Evolutionary conservation across 2,888 invertebrate species (phyloP), one percentile per base, ranked within the genome.

Genomic region (Amaurobius ferox): DNA sequence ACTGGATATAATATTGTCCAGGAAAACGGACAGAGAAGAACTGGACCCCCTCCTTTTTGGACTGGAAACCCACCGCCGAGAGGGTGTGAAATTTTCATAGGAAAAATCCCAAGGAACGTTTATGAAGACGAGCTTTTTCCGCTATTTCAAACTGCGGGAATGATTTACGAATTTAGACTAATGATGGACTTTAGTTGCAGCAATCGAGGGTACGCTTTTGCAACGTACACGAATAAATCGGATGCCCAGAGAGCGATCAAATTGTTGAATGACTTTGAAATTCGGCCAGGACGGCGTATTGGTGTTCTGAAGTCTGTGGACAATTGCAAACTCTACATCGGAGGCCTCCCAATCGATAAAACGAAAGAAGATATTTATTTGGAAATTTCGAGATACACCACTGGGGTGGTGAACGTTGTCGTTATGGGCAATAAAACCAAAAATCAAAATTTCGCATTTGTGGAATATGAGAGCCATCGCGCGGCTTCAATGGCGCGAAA

Each of bases 401-500:
- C 93, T 0, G 96, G 95, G 0, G 94, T 97, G 6, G 93, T 93
- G 0, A 93, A 90, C 66, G 92, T 95, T 0, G 94, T 94, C 40
- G 91, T 95, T 77, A 95, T 95, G 90, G 94, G 93, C 0, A 93
- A 94, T 89, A 93, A 93, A 76, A 91, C 92, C 0, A 92, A 94
- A 88, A 96, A 96, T 90, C 92, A 96, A 30, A 96, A 96, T 0
- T 96, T 95, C 90, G 95, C 95, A 0, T 96, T 96, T 90, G 94
- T 96, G 39, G 96, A 97, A 91, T 97, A 96, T 90, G 93, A 93
- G 19, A 94, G 93, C 67, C 97, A 97, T 90, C 90, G 91, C 81
- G 93, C 94, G n/a, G 94, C 94, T 0, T 92, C 91, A 3, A 91
- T 92, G 90, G 92, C 92, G 0, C 88, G 92, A 78, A 88, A 92